Conservation (phyloP, 2,797 vertebrate genomes). For the Microctenopoma stevenorrisi region DNA sequence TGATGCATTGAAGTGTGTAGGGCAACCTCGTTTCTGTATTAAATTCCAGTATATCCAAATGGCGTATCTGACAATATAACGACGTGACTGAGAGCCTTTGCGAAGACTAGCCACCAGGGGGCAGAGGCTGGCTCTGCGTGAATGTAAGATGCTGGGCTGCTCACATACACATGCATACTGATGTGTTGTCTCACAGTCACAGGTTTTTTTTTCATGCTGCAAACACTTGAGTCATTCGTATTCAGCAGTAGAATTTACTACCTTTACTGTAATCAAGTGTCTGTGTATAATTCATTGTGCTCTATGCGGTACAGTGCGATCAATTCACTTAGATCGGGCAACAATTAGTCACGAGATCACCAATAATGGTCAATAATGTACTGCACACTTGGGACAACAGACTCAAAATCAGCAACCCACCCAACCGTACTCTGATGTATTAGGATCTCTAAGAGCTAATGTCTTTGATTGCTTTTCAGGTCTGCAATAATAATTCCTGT, state of each 20-base stretch:
- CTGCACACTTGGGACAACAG: background rate
- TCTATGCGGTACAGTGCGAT: conserved; percentile 20
- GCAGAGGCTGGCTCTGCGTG: conserved; percentile 51
- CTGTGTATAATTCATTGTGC: conserved; percentile 22
- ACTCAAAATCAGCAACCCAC: conserved; percentile 38
- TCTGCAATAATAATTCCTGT: conserved; percentile 48
- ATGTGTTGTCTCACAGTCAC: conserved; percentile 12
- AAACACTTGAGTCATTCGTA: conserved; percentile 21
- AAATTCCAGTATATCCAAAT: conserved; percentile 42
- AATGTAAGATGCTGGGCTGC: conserved; percentile 20
- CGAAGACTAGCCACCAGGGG: conserved; percentile 68
- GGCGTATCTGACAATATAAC: conserved; percentile 10
- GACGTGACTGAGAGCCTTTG: conserved; percentile 21
- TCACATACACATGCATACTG: conserved; percentile 23
- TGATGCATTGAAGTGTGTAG: conserved; percentile 1
- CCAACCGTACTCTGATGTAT: conserved; percentile 19
- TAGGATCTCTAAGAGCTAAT: conserved; percentile 30
- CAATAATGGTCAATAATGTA: conserved; percentile 20
- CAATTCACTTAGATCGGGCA: conserved; percentile 11
- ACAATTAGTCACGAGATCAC: conserved; percentile 23
- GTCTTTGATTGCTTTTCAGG: conserved; percentile 50
- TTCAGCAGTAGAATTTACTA: conserved; percentile 22
- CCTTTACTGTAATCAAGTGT: conserved; percentile 21
- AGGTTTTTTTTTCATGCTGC: conserved; percentile 4
- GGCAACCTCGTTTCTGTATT: conserved; percentile 24